These are phyloP conservation scores for Electrophaes corylata DNA, from an alignment of 2,888 invertebrate species.

Conservation along the genomic window DNA sequence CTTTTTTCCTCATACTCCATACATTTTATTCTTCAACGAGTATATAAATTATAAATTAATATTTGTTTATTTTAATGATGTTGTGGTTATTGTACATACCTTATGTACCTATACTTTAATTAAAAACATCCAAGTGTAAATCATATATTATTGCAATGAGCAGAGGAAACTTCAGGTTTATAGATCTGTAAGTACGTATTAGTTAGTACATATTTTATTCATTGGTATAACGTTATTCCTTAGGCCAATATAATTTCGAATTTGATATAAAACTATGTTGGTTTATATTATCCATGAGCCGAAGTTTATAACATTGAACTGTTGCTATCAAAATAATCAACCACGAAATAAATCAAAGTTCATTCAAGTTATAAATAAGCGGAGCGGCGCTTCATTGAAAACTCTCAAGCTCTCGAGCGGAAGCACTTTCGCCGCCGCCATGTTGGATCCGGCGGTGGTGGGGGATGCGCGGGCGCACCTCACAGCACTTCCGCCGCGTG, in stretches of 20 bases:
- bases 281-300: background rate
- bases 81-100: conserved; percentile 32
- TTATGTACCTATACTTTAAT: background rate
- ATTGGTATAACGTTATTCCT: too few species aligned
- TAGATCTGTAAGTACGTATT: too few species aligned
- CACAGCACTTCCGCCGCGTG: conserved; percentile 78
- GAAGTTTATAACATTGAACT: background rate
- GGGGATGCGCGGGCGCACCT: conserved; percentile 74
- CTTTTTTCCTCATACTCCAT: conserved; percentile 18
- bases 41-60: conserved; percentile 16
- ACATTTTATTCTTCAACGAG: conserved; percentile 7
- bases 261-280: too few species aligned
- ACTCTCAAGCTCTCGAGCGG: conserved; percentile 72
- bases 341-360: conserved; percentile 34
- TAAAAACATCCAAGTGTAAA: conserved; percentile 23
- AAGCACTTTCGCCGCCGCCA: conserved; percentile 83
- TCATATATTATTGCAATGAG: too few species aligned
- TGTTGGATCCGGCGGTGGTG: conserved; percentile 79
- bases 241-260: too few species aligned
- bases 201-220: too few species aligned
- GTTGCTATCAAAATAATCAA: conserved; percentile 22
- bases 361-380: conserved; percentile 62
- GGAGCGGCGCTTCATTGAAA: conserved; percentile 72
- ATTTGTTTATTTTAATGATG: conserved; percentile 12
- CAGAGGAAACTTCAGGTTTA: too few species aligned